Evolutionary conservation across 2,888 invertebrate genomes (phyloP).

Genomic region (Lottia scabra): DNA sequence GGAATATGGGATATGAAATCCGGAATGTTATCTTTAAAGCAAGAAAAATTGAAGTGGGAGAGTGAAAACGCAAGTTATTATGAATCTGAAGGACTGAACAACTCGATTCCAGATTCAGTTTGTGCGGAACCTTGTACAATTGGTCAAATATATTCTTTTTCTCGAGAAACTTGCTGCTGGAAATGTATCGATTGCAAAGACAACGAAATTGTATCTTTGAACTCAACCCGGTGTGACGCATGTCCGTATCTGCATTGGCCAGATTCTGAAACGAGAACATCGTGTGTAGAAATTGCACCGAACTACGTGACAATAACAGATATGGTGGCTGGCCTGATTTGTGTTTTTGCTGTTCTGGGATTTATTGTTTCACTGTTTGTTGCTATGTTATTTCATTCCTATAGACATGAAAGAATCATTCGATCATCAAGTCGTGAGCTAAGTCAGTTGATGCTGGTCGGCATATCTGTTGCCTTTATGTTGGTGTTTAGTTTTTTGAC

Average conservation of each 20-base stretch:
- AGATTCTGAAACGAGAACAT: constrained; percentile 22
- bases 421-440: constrained; percentile 62
- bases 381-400: constrained; percentile 31
- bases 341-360: constrained; percentile 33
- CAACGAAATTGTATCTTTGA: constrained; percentile 51
- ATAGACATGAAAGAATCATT: constrained; percentile 55
- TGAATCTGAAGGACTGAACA: constrained; percentile 10
- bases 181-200: constrained; percentile 52
- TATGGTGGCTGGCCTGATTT: constrained; percentile 38
- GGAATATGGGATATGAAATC: constrained; percentile 53
- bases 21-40: constrained; percentile 34
- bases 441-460: constrained; percentile 54
- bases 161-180: constrained; percentile 59
- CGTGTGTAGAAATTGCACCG: constrained; percentile 35
- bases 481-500: constrained; percentile 52
- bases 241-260: constrained; percentile 48
- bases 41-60: constrained; percentile 14
- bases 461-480: constrained; percentile 50
- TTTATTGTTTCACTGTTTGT: constrained; percentile 33
- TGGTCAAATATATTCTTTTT: constrained; percentile 53
- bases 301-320: constrained; percentile 30
- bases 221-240: constrained; percentile 46
- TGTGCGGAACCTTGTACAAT: constrained; percentile 40
- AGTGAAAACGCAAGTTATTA: background rate
- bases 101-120: constrained; percentile 37